Conservation (phyloP, 2,888 invertebrate species). For the Sepiola atlantica region DNA sequence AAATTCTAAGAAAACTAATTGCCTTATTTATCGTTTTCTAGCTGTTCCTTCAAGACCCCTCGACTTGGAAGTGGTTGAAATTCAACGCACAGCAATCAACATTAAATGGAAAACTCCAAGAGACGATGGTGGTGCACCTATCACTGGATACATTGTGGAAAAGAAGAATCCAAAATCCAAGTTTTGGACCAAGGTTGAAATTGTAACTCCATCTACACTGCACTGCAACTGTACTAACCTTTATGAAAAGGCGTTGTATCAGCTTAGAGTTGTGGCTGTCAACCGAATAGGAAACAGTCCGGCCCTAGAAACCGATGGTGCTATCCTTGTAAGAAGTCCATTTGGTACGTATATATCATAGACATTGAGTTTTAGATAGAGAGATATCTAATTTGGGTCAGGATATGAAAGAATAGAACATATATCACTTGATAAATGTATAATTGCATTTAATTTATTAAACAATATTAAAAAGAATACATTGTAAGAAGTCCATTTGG, state of each 20-base stretch:
- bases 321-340: slow-evolving; percentile 69
- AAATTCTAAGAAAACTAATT: not conserved
- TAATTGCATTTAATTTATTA: too few species aligned
- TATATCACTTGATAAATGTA: too few species aligned
- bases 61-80: slow-evolving; percentile 59
- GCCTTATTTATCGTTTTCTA: slow-evolving; percentile 33
- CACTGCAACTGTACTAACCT: slow-evolving; percentile 65
- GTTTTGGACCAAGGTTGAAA: slow-evolving; percentile 89
- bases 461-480: too few species aligned
- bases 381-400: too few species aligned
- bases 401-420: too few species aligned
- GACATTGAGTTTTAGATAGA: too few species aligned
- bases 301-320: slow-evolving; percentile 68
- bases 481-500: slow-evolving; percentile 72
- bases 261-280: slow-evolving; percentile 73
- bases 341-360: slow-evolving; percentile 67
- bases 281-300: slow-evolving; percentile 73
- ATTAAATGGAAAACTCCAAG: slow-evolving; percentile 72
- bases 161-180: slow-evolving; percentile 80
- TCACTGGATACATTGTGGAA: slow-evolving; percentile 91
- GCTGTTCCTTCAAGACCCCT: slow-evolving; percentile 55
- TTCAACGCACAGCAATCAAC: slow-evolving; percentile 64
- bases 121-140: slow-evolving; percentile 91
- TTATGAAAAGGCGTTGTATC: slow-evolving; percentile 72
- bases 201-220: slow-evolving; percentile 87